A percentile compares a stretch with the other conserved stretches of the same genome.
Conservation (phyloP, 2,888 invertebrate genomes). For the Seira sanloemensis region DNA sequence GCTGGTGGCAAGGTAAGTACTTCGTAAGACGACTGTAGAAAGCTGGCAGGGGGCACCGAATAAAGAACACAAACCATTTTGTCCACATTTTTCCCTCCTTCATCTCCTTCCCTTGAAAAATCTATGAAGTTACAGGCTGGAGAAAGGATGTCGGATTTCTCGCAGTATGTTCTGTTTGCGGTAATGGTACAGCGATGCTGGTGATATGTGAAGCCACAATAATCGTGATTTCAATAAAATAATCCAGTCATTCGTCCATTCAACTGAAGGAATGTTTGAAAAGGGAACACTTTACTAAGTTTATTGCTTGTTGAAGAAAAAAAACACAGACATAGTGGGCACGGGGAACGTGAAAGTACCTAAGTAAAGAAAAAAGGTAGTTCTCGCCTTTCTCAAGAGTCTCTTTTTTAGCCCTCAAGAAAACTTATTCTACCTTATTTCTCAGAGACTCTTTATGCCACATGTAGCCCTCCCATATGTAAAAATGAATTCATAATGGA, state of each 20-base stretch:
- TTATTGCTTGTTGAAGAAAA: slow-evolving; percentile 47
- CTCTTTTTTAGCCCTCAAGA: background rate
- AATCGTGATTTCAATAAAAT: slow-evolving; percentile 62
- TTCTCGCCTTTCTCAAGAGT: slow-evolving; percentile 13
- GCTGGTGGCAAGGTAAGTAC: slow-evolving; percentile 14
- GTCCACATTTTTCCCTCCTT: background rate
- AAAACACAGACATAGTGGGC: background rate
- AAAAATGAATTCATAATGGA: slow-evolving; percentile 8
- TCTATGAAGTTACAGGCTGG: too few relatives aligned
- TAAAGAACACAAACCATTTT: background rate
- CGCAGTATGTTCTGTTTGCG: background rate
- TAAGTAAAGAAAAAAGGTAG: background rate
- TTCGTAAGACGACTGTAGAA: slow-evolving; percentile 24
- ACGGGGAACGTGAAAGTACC: background rate
- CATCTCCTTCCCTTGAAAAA: background rate
- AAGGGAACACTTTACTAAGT: slow-evolving; percentile 46
- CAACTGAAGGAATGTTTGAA: slow-evolving; percentile 33
- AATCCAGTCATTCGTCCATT: slow-evolving; percentile 52
- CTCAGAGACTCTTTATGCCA: background rate
- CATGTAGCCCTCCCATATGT: slow-evolving; percentile 7
- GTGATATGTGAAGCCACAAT: slow-evolving; percentile 49
- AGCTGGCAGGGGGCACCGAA: slow-evolving; percentile 42
- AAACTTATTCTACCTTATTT: background rate
- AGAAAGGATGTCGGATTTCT: too few relatives aligned
- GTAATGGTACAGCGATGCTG: background rate